Evolutionary conservation across 2,113 vertebrate species (phyloP).

Genomic region (Sander lucioperca): DNA sequence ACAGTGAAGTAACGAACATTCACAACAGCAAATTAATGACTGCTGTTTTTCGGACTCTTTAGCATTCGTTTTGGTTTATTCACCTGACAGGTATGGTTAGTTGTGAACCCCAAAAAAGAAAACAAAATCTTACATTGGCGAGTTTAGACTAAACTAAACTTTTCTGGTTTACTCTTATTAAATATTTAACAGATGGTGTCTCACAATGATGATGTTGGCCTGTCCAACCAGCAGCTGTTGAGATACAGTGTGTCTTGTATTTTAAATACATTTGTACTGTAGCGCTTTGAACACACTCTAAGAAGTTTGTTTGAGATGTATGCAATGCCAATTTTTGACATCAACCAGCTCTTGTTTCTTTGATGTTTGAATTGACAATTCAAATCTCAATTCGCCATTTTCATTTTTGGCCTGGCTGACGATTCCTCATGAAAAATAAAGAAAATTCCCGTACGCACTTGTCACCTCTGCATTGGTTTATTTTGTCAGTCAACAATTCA

Average conservation of each 20-base stretch:
- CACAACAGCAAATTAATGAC: conserved; percentile 8
- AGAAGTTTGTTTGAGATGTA: background rate
- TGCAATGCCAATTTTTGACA: background rate
- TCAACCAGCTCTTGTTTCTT: background rate
- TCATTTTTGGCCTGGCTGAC: background rate
- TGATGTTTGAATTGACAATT: background rate
- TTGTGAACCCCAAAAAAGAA: background rate
- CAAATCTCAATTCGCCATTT: background rate
- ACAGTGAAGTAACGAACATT: conserved; percentile 5
- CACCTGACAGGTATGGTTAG: background rate
- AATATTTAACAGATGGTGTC: background rate
- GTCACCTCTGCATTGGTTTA: too few species aligned
- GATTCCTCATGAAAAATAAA: too few species aligned
- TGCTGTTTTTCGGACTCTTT: background rate
- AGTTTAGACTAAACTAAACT: background rate
- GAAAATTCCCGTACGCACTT: too few species aligned
- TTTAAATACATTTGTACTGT: background rate
- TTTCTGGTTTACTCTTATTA: background rate
- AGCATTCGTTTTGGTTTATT: background rate
- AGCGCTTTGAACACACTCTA: background rate
- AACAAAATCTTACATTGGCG: background rate
- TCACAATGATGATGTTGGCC: background rate
- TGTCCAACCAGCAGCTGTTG: background rate
- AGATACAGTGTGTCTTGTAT: background rate
- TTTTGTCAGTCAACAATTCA: too few species aligned